A percentile compares a stretch with the other conserved stretches of the same genome.
These are phyloP conservation scores for Neelides folsomi DNA, from an alignment of 2,888 invertebrate species.

Conservation along the genomic window DNA sequence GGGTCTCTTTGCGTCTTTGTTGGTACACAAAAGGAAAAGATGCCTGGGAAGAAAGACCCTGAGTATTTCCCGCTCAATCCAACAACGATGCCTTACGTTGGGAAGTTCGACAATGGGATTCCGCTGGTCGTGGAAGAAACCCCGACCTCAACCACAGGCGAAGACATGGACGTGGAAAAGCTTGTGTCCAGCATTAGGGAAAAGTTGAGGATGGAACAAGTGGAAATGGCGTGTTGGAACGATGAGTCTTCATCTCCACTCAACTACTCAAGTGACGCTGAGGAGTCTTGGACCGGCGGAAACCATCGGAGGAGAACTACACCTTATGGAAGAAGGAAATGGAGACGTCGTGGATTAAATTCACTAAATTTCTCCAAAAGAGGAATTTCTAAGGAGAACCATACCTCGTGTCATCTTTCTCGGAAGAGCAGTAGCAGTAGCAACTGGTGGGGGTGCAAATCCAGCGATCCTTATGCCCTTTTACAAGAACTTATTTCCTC, in stretches of 20 bases:
- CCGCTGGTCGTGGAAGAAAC: slow-evolving; percentile 18
- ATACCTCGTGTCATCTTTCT: no score
- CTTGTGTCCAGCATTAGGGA: slow-evolving; percentile 29
- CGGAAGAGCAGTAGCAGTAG: background rate
- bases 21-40: slow-evolving; percentile 2
- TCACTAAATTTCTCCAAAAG: no score
- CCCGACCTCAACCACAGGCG: slow-evolving; percentile 20
- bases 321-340: no score
- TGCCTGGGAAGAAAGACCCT: slow-evolving; percentile 32
- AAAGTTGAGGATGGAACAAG: slow-evolving; percentile 25
- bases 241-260: no score
- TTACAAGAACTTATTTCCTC: slow-evolving; percentile 13
- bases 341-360: no score
- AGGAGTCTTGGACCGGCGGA: no score
- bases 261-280: no score
- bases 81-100: slow-evolving; percentile 12
- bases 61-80: slow-evolving; percentile 30
- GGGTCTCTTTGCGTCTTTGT: no score
- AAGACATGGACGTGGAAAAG: slow-evolving; percentile 23
- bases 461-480: slow-evolving; percentile 5
- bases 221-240: no score
- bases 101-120: slow-evolving; percentile 1
- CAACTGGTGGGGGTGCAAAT: slow-evolving; percentile 6
- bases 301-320: no score
- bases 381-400: no score